Percentiles rank a stretch among this genome's conserved stretches.
Evolutionary conservation across 2,888 invertebrate genomes (phyloP).

Genomic region (Sacculina carcini): DNA sequence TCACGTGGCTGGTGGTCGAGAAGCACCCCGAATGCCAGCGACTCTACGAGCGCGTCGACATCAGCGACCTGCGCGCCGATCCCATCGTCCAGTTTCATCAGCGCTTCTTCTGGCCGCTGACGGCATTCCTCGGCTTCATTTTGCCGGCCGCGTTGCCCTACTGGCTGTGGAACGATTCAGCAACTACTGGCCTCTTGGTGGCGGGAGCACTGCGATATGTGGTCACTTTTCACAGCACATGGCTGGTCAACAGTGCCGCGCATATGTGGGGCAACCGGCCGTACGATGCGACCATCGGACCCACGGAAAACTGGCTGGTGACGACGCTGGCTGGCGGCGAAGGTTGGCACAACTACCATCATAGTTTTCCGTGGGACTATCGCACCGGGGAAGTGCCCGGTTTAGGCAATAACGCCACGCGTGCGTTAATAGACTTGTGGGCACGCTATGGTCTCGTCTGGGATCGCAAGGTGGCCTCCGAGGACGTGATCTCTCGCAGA

Average conservation of each 20-base stretch:
- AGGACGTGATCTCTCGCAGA: conserved; percentile 38
- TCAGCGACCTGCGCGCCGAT: conserved; percentile 55
- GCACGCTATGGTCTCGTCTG: conserved; percentile 62
- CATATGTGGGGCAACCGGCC: conserved; percentile 80
- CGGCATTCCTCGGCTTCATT: conserved; percentile 49
- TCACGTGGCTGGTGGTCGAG: conserved; percentile 71
- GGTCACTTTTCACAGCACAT: conserved; percentile 41
- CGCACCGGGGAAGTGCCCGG: conserved; percentile 46
- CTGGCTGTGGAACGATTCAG: conserved; percentile 53
- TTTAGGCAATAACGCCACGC: conserved; percentile 36
- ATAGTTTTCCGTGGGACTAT: conserved; percentile 79
- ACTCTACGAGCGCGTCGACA: conserved; percentile 59
- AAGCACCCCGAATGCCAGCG: conserved; percentile 70
- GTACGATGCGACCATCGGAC: conserved; percentile 35
- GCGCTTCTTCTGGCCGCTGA: conserved; percentile 45
- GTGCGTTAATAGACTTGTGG: conserved; percentile 49
- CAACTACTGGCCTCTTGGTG: conserved; percentile 52
- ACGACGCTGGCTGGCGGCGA: conserved; percentile 40
- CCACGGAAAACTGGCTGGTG: conserved; percentile 15
- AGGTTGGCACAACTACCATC: conserved; percentile 85
- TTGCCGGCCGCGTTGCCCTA: conserved; percentile 54
- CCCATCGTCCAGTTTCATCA: conserved; percentile 64
- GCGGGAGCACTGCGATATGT: conserved; percentile 27
- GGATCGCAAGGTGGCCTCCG: conserved; percentile 46
- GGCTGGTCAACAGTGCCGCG: conserved; percentile 74